Evolutionary conservation across 2,797 vertebrate species (phyloP).

Genomic region (Alectoris magna): DNA sequence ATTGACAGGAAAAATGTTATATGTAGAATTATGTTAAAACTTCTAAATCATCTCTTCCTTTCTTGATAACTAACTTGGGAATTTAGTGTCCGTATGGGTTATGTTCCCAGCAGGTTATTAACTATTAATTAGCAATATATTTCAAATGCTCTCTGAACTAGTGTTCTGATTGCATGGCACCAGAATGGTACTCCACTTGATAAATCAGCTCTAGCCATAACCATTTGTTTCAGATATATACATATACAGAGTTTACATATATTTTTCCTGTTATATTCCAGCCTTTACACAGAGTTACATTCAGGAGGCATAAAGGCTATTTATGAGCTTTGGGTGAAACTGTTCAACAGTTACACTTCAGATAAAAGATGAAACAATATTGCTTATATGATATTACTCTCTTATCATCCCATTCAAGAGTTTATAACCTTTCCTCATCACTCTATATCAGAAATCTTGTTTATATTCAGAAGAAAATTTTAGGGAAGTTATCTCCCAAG

Average conservation of each 20-base stretch:
- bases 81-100: conserved; percentile 76
- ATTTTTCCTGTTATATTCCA: conserved; percentile 34
- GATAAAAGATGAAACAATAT: not conserved
- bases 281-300: not conserved
- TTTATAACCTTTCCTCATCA: not conserved
- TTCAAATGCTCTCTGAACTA: conserved; percentile 58
- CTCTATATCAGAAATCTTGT: not conserved
- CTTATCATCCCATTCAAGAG: not conserved
- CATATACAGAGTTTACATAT: not conserved
- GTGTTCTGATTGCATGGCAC: conserved; percentile 66
- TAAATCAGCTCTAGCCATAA: conserved; percentile 71
- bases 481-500: not conserved
- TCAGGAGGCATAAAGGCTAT: conserved; percentile 1
- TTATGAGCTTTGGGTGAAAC: conserved; percentile 10
- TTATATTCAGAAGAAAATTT: not conserved
- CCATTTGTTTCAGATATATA: conserved; percentile 58
- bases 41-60: not conserved
- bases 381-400: not conserved
- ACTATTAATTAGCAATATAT: conserved; percentile 84
- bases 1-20: not conserved
- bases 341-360: not conserved
- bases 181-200: conserved; percentile 61
- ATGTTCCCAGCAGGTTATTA: conserved; percentile 82
- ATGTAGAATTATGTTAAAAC: no score
- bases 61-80: conserved; percentile 75